Conservation (phyloP, 2,113 vertebrate species). For the Micronisus gabar region DNA sequence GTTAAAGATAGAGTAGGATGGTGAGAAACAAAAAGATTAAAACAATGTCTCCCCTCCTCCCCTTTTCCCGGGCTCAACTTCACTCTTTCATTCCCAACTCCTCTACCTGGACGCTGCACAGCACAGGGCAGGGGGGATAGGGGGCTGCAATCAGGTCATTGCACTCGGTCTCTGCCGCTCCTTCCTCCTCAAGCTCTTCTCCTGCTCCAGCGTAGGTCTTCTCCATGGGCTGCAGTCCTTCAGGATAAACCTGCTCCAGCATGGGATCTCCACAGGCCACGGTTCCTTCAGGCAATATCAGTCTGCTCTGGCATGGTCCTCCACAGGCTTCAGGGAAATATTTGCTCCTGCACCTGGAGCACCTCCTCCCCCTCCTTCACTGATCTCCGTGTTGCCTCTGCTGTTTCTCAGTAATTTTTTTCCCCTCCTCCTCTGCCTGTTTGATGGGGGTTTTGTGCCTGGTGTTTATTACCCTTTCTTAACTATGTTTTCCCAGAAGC, state of each 20-base stretch:
- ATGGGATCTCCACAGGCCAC: too few species aligned
- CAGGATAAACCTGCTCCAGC: not conserved
- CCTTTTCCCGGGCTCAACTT: not conserved
- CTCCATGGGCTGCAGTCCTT: not conserved
- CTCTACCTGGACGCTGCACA: rapidly evolving
- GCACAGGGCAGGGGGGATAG: not conserved
- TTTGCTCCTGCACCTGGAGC: too few species aligned
- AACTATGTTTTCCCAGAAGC: not conserved
- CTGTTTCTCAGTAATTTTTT: too few species aligned
- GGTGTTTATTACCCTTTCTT: not conserved
- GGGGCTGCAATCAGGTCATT: not conserved
- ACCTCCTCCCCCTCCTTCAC: too few species aligned
- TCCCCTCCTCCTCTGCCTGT: not conserved
- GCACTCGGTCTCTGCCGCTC: not conserved
- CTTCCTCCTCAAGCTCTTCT: not conserved
- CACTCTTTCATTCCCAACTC: not conserved
- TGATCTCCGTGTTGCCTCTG: too few species aligned
- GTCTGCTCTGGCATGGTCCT: too few species aligned
- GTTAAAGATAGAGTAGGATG: not conserved
- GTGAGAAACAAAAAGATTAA: not conserved
- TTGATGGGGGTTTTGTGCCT: not conserved
- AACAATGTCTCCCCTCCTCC: not conserved
- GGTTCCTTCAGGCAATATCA: too few species aligned
- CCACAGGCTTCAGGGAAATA: too few species aligned
- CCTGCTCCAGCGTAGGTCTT: not conserved